Evolutionary conservation across 2,113 vertebrate species (phyloP), one percentile per base, ranked within the genome.

Genomic region (Nannobrachium achirus): DNA sequence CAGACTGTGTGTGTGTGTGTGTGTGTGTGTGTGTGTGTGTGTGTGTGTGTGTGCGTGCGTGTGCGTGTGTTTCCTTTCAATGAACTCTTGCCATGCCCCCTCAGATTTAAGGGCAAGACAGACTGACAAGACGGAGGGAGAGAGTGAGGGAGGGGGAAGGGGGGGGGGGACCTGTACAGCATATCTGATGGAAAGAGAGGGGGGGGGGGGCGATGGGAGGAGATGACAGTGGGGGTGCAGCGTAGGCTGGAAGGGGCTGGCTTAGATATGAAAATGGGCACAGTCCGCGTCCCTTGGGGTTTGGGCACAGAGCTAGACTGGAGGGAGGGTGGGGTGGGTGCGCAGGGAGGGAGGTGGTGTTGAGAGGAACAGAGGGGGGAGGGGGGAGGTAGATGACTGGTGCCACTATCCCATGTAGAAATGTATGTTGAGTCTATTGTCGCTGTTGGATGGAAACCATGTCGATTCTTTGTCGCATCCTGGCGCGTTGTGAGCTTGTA

Each of bases 261-360:
- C 76, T 84, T 63, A 71, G 72, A 82, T 85, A 82, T 85, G 76
- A 87, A 85, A 86, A 89, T 87, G 79, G 84, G 82, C 84, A 86
- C 73, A 89, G 82, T 79, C 58, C 69, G 76, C 81, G 79, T 88
- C 85, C 85, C 79, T 8, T 56, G 82, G 87, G 87, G 70, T 69
- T 82, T 66, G 66, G 57, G 78, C 82, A 66, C 68, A 75, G 78
- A 46, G 56, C n/a, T 25, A 56, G 66, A 50, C 61, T 84, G 77
- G 77, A 63, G 46, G 71, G 71, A 58, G 71, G 56, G 9, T 41
- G 69, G 49, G 48, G 14, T 18, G 11, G 7, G 25, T 6, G 44
- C 45, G 19, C 53, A 48, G 67, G 53, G 56, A 52, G 8, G 50
- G 18, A 16, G 7, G 50, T 56, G 63, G 63, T 38, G 40, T 62